Evolutionary conservation across 2,797 vertebrate species (phyloP).

Genomic region (Uromys caudimaculatus): DNA sequence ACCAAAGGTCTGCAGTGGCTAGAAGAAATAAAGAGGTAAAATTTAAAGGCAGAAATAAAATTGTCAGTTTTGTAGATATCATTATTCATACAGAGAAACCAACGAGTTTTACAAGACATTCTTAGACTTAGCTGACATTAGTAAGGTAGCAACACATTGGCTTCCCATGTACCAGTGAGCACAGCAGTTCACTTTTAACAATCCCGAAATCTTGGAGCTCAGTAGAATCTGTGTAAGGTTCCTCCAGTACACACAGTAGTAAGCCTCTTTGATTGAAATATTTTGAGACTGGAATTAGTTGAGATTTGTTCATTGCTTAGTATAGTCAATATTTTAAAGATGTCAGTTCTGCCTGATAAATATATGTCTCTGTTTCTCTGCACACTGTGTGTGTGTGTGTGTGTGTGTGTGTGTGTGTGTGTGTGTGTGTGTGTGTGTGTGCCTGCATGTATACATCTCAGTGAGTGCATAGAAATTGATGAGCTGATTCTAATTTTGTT

Average conservation of each 20-base stretch:
- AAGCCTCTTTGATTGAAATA: not conserved
- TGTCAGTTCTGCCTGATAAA: not conserved
- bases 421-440: not conserved
- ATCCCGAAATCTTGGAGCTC: not conserved
- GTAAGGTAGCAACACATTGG: not conserved
- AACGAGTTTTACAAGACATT: not conserved
- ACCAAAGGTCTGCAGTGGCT: not conserved
- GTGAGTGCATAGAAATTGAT: not conserved
- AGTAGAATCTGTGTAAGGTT: not conserved
- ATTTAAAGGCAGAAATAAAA: slow-evolving; percentile 40
- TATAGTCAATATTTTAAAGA: not conserved
- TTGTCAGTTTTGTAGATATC: not conserved
- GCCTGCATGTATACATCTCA: not conserved
- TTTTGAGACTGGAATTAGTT: not conserved
- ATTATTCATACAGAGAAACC: not conserved
- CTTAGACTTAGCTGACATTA: not conserved
- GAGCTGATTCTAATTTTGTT: not conserved
- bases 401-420: not conserved
- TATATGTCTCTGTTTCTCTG: not conserved
- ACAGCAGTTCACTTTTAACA: not conserved
- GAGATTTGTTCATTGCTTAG: not conserved
- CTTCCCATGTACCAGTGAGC: not conserved
- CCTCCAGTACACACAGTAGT: not conserved
- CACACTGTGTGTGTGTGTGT: not conserved
- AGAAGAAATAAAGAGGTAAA: not conserved